Percentiles rank a stretch among this genome's conserved stretches.
These are phyloP conservation scores for Conomelus anceps DNA, from an alignment of 2,888 invertebrate species.

Conservation along the genomic window DNA sequence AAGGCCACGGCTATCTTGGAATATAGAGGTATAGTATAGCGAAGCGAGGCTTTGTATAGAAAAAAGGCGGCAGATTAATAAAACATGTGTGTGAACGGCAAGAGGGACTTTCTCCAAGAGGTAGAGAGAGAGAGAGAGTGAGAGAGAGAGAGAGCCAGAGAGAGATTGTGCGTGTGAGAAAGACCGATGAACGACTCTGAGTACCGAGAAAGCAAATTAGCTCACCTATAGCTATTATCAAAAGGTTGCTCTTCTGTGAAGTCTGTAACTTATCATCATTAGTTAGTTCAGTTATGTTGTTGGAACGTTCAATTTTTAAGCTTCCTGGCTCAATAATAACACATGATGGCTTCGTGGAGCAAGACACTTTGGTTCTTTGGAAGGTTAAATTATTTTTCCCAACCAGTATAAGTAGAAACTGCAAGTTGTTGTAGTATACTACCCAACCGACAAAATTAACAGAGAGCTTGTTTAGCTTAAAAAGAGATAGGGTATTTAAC, in stretches of 20 bases:
- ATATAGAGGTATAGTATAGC: not conserved
- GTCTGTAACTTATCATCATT: not conserved
- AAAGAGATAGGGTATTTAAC: too few relatives aligned
- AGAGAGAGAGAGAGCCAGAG: not conserved
- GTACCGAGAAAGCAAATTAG: not conserved
- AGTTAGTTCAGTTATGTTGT: not conserved
- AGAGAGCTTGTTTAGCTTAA: too few relatives aligned
- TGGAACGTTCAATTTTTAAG: not conserved
- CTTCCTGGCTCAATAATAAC: too few relatives aligned
- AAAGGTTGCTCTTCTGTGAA: not conserved
- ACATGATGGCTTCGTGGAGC: not conserved
- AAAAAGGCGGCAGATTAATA: not conserved
- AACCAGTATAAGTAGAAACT: too few relatives aligned
- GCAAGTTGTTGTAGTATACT: too few relatives aligned
- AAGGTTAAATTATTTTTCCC: too few relatives aligned
- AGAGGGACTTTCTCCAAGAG: not conserved
- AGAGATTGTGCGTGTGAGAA: too few relatives aligned
- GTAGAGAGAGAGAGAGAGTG: not conserved
- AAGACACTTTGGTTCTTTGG: not conserved
- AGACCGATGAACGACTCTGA: not conserved
- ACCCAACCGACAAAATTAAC: too few relatives aligned
- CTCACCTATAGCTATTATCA: not conserved
- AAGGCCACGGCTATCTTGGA: not conserved
- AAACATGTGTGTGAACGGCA: not conserved
- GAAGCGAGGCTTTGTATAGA: not conserved